Evolutionary conservation across 2,888 invertebrate genomes (phyloP), one percentile per base, ranked within the genome.

Genomic region (Yponomeuta cagnagella): DNA sequence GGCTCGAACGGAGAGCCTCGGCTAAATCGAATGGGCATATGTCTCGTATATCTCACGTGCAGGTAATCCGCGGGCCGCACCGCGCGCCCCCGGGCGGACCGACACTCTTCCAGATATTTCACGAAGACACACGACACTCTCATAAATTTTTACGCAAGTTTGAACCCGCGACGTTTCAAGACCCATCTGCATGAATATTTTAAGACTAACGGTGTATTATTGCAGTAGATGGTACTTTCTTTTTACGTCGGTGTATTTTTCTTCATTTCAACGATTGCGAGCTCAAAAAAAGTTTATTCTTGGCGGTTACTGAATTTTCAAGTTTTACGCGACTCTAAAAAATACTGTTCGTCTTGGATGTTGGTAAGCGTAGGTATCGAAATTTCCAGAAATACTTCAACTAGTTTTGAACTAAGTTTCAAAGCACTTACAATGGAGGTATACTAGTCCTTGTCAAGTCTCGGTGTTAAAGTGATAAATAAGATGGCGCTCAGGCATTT

Each of bases 71-170:
- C 6, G 48, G n/a, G 37, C 37, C 23, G 23, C 31, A 6, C 10
- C 30, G 10, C 48, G 30, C 31, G 52, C 30, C 52, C 9, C 52
- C 68, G 2, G 8, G 33, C 63, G n/a, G 4, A 30, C 48, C 52
- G 52, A 52, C 48, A 48, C 68, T 68, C 68, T 68, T 58, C 65
- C 64, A 23, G 43, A 73, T 64, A 65, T 72, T 70, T 71, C 63
- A 69, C 52, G 65, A 63, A 71, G 71, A 73, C 72, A 71, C 70
- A 84, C 80, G 84, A 83, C 81, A 78, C 75, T 76, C 77, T 79
- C 85, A 82, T 87, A 86, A 82, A 87, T 87, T 85, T 84, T 85
- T 82, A 83, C 83, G 80, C 81, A 81, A 83, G 79, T 86, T 83
- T 83, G 80, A 85, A 82, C 80, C 77, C 74, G 73, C 75, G 75